A percentile compares a stretch with the other conserved stretches of the same genome.
Evolutionary conservation across 1,140 invertebrate genomes (phyloP).

Genomic region (Mercenaria mercenaria): DNA sequence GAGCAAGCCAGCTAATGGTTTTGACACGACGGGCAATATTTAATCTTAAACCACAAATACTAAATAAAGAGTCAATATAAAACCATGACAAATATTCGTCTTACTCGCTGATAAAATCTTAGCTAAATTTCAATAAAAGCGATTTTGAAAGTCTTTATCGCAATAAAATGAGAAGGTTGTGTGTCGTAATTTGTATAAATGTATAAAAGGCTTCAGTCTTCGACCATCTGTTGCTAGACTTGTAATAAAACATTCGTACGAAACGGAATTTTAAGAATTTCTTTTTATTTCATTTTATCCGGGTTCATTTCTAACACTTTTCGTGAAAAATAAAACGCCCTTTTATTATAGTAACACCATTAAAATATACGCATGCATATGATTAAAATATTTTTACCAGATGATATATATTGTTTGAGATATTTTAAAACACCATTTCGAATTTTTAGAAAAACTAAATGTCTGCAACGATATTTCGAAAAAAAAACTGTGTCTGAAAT

Average conservation of each 20-base stretch:
- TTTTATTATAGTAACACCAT: no score
- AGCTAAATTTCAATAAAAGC: neutral
- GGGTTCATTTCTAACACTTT: no score
- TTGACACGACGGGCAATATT: neutral
- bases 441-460: no score
- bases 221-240: neutral
- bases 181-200: neutral
- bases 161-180: neutral
- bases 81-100: neutral
- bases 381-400: no score
- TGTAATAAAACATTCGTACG: neutral
- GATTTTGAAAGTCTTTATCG: neutral
- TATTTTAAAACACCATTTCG: no score
- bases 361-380: no score
- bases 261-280: constrained; percentile 12
- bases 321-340: no score
- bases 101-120: constrained; percentile 11
- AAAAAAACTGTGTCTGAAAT: no score
- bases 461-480: no score
- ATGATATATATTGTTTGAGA: no score
- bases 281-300: neutral
- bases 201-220: neutral
- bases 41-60: constrained; percentile 15
- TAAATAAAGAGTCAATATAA: neutral
- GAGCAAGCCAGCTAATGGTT: neutral